These are phyloP conservation scores for Nothocercus nigrocapillus DNA, from an alignment of 2,113 vertebrate species.

Conservation along the genomic window DNA sequence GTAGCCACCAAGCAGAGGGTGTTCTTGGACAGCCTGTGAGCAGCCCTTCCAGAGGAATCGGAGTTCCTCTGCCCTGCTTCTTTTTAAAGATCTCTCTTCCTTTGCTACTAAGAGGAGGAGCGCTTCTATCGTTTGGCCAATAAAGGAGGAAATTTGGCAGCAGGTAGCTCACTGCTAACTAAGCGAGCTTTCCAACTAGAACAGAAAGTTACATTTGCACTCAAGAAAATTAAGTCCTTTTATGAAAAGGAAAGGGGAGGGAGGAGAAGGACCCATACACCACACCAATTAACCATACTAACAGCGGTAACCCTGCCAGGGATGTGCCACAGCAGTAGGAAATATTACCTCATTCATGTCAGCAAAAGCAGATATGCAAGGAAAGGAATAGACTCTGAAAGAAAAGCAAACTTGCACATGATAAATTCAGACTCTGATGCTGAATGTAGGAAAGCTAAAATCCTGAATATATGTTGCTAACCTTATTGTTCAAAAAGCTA, in stretches of 20 bases:
- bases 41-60: background rate
- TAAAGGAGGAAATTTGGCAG: slow-evolving; percentile 35
- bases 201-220: accelerated
- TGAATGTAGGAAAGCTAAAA: background rate
- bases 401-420: background rate
- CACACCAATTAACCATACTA: background rate
- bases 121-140: background rate
- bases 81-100: background rate
- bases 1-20: background rate
- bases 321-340: background rate
- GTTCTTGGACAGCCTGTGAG: background rate
- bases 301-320: accelerated
- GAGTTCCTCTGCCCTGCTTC: background rate
- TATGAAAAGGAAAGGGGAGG: background rate
- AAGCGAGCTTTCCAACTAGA: background rate
- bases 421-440: background rate
- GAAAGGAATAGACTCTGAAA: slow-evolving; percentile 88
- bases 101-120: background rate
- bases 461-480: accelerated
- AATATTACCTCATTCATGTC: slow-evolving; percentile 83
- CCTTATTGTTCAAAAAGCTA: background rate
- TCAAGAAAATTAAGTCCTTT: background rate
- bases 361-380: slow-evolving; percentile 85
- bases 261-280: accelerated
- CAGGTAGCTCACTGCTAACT: background rate